Base-by-base conservation (phyloP, 1,140 invertebrate species). In the Diuraphis noxia region DNA sequence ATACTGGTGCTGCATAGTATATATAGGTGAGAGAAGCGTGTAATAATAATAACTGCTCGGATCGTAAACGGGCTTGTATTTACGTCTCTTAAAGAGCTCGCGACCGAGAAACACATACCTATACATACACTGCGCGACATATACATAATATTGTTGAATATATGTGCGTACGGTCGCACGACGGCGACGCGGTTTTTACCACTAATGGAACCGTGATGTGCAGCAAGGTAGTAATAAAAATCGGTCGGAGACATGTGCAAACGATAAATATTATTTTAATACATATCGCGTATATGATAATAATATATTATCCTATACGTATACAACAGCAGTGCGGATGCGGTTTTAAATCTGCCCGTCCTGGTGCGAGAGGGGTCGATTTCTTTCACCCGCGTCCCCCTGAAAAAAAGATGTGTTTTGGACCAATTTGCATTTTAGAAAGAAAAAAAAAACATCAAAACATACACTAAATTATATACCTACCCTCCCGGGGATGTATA, bases 201-300 rank as follows among this genome's bases (percentile, higher is more conserved):
- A 40, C 89, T 91, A 91, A 91, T 91, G 89, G 89, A 91, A 38
- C n/a, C 43, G 56, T 88, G n/a, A n/a, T n/a, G n/a, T 38, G 89
- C 77, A 91, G 89, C 77, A 91, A n/a, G 89, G 89, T 91, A 81
- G 89, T 46, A 40, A 91, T 91, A 91, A 91, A 90, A 91, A 91
- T 91, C 89, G 89, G 89, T 56, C 43, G 36, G 46, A 46, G 89
- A 82, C 89, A 91, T 82, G 43, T 91, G 89, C 89, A 79, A 91
- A 91, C 89, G 77, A 91, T 91, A 82, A 91, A 91, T 88, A 56
- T 63, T 56, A 40, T 88, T 56, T 38, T 87, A 87, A 25, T 46
- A 36, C 25, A 87, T 90, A 79, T 79, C 72, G 88, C 38, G 87
- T 72, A 88, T 46, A 46, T 21, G 5, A 49, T 49, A n/a, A 72